phyloP scores from a whole-genome alignment of 2,113 vertebrate genomes.

The Tringa solitaria region DNA sequence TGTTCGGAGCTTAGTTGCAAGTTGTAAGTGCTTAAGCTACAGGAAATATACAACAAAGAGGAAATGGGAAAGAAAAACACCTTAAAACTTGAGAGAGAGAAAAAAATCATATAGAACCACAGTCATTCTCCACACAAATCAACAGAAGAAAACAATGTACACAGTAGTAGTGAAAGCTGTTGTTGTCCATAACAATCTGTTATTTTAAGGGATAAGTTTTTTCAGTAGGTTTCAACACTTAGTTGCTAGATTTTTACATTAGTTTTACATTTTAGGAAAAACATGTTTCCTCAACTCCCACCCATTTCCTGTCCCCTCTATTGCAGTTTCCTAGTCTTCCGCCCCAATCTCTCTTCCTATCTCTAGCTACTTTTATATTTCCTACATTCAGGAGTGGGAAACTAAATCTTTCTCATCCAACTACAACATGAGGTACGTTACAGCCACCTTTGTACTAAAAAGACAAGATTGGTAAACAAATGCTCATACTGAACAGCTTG shows the following conservation, averaged over 20 bases:
- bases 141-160: not conserved
- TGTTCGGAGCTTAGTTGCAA: not conserved
- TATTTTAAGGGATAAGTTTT: not conserved
- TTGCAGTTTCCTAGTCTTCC: not conserved
- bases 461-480: not conserved
- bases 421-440: not conserved
- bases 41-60: not conserved
- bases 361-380: not conserved
- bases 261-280: not conserved
- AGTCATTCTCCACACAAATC: not conserved
- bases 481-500: not conserved
- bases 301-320: not conserved
- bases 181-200: not conserved
- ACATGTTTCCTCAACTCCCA: not conserved
- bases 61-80: not conserved
- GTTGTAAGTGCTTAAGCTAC: fast-evolving
- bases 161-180: not conserved
- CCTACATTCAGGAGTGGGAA: not conserved
- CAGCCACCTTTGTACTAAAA: not conserved
- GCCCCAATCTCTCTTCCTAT: not conserved
- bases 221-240: not conserved
- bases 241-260: not conserved
- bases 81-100: not conserved
- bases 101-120: not conserved
- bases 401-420: not conserved